phyloP scores from a whole-genome alignment of 2,797 vertebrate species.

The Moxostoma hubbsi region DNA sequence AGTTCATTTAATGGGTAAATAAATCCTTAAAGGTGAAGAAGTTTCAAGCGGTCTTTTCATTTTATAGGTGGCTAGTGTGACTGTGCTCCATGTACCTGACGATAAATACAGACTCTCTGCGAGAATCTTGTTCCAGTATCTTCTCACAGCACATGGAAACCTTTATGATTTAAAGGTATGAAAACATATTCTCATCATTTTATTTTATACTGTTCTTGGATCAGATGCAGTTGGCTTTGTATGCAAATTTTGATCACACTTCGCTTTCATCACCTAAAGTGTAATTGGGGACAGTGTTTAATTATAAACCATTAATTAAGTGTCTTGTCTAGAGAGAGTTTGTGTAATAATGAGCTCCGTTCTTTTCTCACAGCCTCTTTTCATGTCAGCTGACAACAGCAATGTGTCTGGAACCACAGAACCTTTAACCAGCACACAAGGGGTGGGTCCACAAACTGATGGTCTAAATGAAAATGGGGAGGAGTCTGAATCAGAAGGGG shows the following conservation, averaged over 20 bases:
- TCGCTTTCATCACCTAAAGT: background rate
- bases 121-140: slow-evolving; percentile 89
- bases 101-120: slow-evolving; percentile 85
- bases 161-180: slow-evolving; percentile 92
- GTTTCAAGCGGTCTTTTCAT: slow-evolving; percentile 10
- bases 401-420: slow-evolving; percentile 23
- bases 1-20: background rate
- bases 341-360: background rate
- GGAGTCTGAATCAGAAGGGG: slow-evolving; percentile 57
- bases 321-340: background rate
- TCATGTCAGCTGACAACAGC: slow-evolving; percentile 88
- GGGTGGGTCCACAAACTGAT: slow-evolving; percentile 11
- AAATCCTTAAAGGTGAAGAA: background rate
- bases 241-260: background rate
- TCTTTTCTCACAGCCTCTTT: slow-evolving; percentile 84
- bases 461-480: background rate
- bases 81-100: slow-evolving; percentile 91
- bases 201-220: slow-evolving; percentile 36
- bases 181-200: background rate
- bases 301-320: slow-evolving; percentile 2
- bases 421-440: background rate
- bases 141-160: slow-evolving; percentile 89
- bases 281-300: background rate
- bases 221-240: background rate
- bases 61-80: slow-evolving; percentile 85